These are phyloP conservation scores for Tachina grossa DNA, from an alignment of 2,888 invertebrate genomes.

Conservation along the genomic window DNA sequence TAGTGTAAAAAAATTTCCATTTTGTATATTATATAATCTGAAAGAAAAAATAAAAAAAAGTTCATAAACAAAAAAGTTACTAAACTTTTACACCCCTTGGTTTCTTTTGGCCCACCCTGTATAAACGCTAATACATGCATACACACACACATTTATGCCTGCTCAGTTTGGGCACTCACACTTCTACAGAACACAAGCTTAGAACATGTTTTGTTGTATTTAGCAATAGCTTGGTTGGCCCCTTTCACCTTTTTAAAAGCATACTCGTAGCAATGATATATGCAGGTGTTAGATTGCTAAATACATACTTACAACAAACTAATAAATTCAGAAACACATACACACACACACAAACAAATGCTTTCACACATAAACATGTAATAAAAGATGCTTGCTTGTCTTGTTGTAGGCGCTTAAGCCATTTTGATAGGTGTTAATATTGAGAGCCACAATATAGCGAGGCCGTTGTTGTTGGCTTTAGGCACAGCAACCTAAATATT, in stretches of 20 bases:
- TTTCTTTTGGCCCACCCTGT: too few relatives aligned
- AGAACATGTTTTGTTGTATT: background rate
- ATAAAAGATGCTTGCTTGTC: constrained; percentile 44
- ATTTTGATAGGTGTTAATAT: constrained; percentile 68
- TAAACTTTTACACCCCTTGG: too few relatives aligned
- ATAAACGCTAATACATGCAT: constrained; percentile 2
- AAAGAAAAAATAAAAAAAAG: too few relatives aligned
- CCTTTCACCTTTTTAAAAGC: constrained; percentile 42
- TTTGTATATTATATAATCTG: too few relatives aligned
- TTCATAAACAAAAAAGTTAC: too few relatives aligned
- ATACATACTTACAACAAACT: constrained; percentile 16
- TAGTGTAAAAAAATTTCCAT: too few relatives aligned
- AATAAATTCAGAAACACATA: constrained; percentile 24
- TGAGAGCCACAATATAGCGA: constrained; percentile 40
- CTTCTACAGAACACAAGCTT: too few relatives aligned
- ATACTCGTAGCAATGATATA: constrained; percentile 65
- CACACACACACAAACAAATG: constrained; percentile 24
- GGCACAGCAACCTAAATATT: background rate
- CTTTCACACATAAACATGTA: constrained; percentile 31
- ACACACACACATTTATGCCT: background rate
- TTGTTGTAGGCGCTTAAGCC: constrained; percentile 61
- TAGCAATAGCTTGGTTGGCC: constrained; percentile 55
- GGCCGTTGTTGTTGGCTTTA: constrained; percentile 1
- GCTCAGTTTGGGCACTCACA: background rate
- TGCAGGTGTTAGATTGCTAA: constrained; percentile 28